Conservation (phyloP, 2,113 vertebrate genomes). For the Cricetomys ansorgei region DNA sequence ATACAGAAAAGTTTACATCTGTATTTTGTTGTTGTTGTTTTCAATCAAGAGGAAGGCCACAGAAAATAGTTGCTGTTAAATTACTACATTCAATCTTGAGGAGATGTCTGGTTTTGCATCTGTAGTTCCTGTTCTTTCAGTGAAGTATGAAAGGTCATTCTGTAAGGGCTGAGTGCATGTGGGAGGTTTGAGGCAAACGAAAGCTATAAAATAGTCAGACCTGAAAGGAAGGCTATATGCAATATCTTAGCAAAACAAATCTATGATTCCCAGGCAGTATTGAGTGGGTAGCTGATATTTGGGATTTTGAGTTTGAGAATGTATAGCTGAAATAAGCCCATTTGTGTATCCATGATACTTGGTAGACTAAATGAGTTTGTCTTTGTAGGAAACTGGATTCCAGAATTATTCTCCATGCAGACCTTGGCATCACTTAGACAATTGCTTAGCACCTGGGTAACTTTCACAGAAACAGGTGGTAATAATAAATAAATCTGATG, state of each 20-base stretch:
- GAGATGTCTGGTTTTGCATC: background rate
- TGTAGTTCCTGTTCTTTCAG: constrained; percentile 10
- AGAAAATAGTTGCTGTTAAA: constrained; percentile 15
- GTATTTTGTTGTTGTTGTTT: background rate
- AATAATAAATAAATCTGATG: constrained; percentile 58
- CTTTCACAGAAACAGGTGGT: constrained; percentile 59
- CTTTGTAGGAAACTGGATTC: constrained; percentile 40
- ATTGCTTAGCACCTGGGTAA: constrained; percentile 45
- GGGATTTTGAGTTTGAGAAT: constrained; percentile 40
- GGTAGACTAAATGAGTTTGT: constrained; percentile 27
- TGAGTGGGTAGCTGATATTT: constrained; percentile 1
- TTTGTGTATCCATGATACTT: constrained; percentile 37
- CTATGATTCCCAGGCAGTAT: background rate
- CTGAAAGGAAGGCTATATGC: background rate
- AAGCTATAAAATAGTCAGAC: background rate
- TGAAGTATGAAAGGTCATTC: background rate
- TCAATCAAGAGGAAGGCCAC: background rate
- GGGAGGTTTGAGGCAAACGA: background rate
- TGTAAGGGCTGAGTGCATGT: background rate
- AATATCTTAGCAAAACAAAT: background rate
- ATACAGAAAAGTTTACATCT: background rate
- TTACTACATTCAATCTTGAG: constrained; percentile 10
- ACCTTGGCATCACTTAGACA: constrained; percentile 39
- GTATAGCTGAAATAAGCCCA: background rate
- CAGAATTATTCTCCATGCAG: constrained; percentile 23